Evolutionary conservation across 2,888 invertebrate genomes (phyloP), one percentile per base, ranked within the genome.

Genomic region (Uropetala carovei): DNA sequence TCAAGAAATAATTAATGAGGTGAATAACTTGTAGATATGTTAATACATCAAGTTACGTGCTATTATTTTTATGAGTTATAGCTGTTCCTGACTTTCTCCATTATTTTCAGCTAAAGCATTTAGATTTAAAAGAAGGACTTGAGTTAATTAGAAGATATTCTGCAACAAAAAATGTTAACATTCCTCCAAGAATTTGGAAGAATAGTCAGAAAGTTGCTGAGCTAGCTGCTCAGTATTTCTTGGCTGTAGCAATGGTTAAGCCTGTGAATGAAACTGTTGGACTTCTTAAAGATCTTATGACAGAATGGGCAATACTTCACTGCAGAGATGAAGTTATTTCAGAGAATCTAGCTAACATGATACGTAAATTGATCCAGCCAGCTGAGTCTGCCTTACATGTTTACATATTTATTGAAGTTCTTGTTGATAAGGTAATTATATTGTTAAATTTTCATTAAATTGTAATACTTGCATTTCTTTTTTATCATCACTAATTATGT

Each of bases 361-460:
- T 95, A 92, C 94, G 95, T 64, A 95, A 95, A 94, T 94, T 95
- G 92, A 95, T 93, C 93, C 94, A 93, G 94, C 94, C 96, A 93
- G 97, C 97, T 81, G 96, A 96, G 94, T 96, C 97, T 92, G 96
- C 97, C 27, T 94, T 96, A 14, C 97, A 97, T 93, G 96, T 97
- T 94, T 97, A 97, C 95, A 96, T 96, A 92, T 96, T 97, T 93
- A 97, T 97, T 93, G 95, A 94, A 92, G 95, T 95, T 85, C 94
- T 96, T 83, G 94, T 94, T 57, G 94, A 95, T 94, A 93, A 95
- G 93, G 96, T 96, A 93, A 95, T 95, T 94, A 75, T 92, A 82
- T 13, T 75, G 11, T 22, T 11, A 75, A 14, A n/a, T n/a, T n/a
- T n/a, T 59, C 9, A 59, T 60, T 60, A 16, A 18, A 16, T 60